A percentile compares a stretch with the other conserved stretches of the same genome.
Evolutionary conservation across 2,113 vertebrate species (phyloP).

Genomic region (Pitta sordida): DNA sequence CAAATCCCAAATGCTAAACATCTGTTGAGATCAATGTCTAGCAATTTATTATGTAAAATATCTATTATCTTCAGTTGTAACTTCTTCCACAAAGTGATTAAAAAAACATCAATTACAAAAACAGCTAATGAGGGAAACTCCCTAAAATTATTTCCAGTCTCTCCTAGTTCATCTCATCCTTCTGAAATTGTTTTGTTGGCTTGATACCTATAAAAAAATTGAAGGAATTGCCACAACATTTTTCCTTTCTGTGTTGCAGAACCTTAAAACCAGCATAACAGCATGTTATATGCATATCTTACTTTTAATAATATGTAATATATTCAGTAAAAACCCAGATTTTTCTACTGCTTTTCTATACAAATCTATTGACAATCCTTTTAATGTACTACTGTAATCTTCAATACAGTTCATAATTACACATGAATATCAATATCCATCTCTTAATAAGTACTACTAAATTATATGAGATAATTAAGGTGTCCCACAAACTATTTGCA

Average conservation of each 20-base stretch:
- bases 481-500: not conserved
- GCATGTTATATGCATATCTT: not conserved
- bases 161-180: not conserved
- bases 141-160: not conserved
- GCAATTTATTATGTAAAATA: not conserved
- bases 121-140: not conserved
- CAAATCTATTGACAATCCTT: not conserved
- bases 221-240: not conserved
- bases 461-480: not conserved
- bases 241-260: not conserved
- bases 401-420: not conserved
- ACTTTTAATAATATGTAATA: not conserved
- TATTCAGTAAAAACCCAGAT: not conserved
- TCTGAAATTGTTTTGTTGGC: not conserved
- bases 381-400: not conserved
- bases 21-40: not conserved
- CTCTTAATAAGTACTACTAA: not conserved
- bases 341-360: not conserved
- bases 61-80: not conserved
- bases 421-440: not conserved
- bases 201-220: not conserved
- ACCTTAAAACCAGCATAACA: not conserved
- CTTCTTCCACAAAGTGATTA: not conserved
- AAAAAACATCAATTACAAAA: not conserved
- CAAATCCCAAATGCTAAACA: not conserved